A percentile compares a stretch with the other conserved stretches of the same genome.
Conservation (phyloP, 1,140 invertebrate species). For the Pachyrhynchus sulphureomaculatus region DNA sequence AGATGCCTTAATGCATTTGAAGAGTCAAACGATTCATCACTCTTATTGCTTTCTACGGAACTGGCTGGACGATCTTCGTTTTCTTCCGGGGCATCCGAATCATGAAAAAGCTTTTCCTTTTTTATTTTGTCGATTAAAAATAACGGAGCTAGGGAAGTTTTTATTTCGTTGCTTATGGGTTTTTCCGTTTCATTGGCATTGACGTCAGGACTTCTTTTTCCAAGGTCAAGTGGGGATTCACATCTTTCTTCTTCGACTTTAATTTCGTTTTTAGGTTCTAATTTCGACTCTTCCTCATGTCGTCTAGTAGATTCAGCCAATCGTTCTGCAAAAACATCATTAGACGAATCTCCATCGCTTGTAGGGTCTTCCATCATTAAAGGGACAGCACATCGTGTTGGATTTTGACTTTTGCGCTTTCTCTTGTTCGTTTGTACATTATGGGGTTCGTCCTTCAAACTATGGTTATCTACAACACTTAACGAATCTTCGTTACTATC, state of each 20-base stretch:
- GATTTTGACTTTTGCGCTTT: constrained; percentile 91
- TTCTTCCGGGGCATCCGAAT: constrained; percentile 50
- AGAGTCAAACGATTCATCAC: constrained; percentile 63
- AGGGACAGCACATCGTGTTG: constrained; percentile 75
- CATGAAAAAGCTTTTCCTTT: constrained; percentile 44
- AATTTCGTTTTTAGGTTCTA: constrained; percentile 17
- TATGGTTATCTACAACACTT: constrained; percentile 57
- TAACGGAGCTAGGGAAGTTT: constrained; percentile 49
- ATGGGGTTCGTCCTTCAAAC: constrained; percentile 55
- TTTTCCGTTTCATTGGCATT: constrained; percentile 50
- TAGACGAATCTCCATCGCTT: constrained; percentile 67
- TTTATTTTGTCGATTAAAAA: constrained; percentile 49
- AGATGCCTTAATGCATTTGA: constrained; percentile 75
- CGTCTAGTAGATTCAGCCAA: constrained; percentile 31
- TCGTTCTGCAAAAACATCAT: constrained; percentile 56
- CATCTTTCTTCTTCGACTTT: constrained; percentile 28
- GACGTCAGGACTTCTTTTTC: constrained; percentile 45
- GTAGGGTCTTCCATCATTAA: constrained; percentile 51
- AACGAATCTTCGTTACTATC: constrained; percentile 76
- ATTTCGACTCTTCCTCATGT: constrained; percentile 31
- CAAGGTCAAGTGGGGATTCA: constrained; percentile 45
- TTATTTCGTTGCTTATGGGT: constrained; percentile 43
- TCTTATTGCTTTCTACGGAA: constrained; percentile 60
- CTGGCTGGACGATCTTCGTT: constrained; percentile 53
- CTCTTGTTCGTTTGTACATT: constrained; percentile 61